These are phyloP conservation scores for Phyllotis vaccarum DNA, from an alignment of 2,797 vertebrate genomes.

Conservation along the genomic window DNA sequence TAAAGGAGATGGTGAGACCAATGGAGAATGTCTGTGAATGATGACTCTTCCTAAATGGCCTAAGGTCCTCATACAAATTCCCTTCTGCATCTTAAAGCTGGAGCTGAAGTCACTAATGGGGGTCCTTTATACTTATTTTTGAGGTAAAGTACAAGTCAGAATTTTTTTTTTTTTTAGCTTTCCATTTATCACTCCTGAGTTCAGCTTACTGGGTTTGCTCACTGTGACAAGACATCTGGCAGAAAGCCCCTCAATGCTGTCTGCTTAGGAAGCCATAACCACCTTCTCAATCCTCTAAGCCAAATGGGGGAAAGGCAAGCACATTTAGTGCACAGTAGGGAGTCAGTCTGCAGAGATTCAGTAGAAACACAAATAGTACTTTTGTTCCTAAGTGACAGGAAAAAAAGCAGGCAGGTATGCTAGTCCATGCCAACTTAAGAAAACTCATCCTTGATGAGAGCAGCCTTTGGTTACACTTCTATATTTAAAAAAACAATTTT, in stretches of 20 bases:
- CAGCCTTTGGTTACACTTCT: conserved; percentile 22
- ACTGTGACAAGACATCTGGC: conserved; percentile 7
- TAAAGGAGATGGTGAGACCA: conserved; percentile 59
- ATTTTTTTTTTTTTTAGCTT: background rate
- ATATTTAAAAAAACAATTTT: conserved; percentile 50
- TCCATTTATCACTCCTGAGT: conserved; percentile 3
- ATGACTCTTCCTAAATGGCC: background rate
- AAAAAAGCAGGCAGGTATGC: conserved; percentile 66
- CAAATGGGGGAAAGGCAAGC: background rate
- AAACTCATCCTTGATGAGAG: background rate
- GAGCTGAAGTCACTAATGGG: background rate
- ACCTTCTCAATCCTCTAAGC: background rate
- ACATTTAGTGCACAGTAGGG: conserved; percentile 71
- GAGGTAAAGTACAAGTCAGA: background rate
- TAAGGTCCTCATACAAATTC: background rate
- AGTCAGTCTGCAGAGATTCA: conserved; percentile 44
- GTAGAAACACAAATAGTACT: conserved; percentile 58
- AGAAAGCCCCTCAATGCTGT: background rate
- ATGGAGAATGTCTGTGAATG: conserved; percentile 59
- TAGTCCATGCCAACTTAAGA: conserved; percentile 17
- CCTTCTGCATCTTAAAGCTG: background rate
- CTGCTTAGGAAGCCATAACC: conserved; percentile 34
- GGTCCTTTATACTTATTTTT: background rate
- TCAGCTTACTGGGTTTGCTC: background rate
- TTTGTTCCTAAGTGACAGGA: conserved; percentile 27